Base-by-base conservation (phyloP, 2,113 vertebrate species). In the Xiphorhynchus elegans region DNA sequence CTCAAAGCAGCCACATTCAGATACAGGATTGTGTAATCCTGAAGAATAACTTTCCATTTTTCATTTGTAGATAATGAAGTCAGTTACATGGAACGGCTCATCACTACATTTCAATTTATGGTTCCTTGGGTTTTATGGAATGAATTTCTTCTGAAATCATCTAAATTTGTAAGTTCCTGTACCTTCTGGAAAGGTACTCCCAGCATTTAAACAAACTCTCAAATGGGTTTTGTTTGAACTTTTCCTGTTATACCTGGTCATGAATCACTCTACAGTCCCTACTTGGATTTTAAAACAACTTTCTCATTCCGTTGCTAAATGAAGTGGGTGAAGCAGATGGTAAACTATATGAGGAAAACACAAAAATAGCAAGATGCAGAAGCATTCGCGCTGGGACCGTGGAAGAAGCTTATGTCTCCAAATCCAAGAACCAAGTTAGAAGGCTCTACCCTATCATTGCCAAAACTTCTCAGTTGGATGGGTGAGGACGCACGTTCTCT, bases 291-390 rank as follows among this genome's bases (percentile, higher is more conserved):
- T 63, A 63, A 91, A 93, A 75, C 75, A 90, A 62, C 33, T 64
- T 59, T n/a, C 66, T 82, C 20, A 25, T 67, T 89, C 66, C 14
- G 18, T 67, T 79, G 73, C 64, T 93, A 92, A 96, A 92, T 83
- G 84, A 78, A 89, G 39, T 6, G 39, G 5, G 16, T 87, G 72
- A 92, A 93, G 52, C 63, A 94, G 72, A 90, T 92, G 72, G 72
- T 29, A 89, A 60, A n/a, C 35, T 84, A 50, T 50, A 83, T 33
- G 56, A 72, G 25, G 66, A 53, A 91, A 91, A 84, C 11, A 64
- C 19, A 84, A 70, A 94, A 96, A 84, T 46, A 93, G 72, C 53
- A 76, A 81, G 53, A 93, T 40, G 40, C 46, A 85, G 39, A 93
- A 87, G 55, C 49, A 17, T 18, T 93, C 67, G 58, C 31, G 16